Percentiles rank a stretch among this genome's conserved stretches.
Evolutionary conservation across 1,140 invertebrate species (phyloP).

Genomic region (Aleiodes sp.): DNA sequence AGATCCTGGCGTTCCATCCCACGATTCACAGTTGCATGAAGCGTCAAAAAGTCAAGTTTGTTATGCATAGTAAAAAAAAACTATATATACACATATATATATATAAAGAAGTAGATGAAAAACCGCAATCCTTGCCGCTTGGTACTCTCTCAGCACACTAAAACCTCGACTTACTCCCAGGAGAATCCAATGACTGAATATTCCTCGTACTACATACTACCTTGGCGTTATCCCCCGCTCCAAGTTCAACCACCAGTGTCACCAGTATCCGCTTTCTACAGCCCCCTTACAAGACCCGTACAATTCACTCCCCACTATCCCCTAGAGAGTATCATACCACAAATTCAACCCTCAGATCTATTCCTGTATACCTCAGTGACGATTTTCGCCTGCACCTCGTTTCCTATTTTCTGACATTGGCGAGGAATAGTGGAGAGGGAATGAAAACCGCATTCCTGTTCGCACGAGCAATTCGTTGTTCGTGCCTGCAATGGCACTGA

Average conservation of each 20-base stretch:
- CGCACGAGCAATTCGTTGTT: background rate
- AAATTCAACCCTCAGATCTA: background rate
- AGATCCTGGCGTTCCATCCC: background rate
- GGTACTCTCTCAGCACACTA: background rate
- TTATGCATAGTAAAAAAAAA: background rate
- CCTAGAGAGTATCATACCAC: background rate
- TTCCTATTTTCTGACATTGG: background rate
- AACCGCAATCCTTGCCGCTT: background rate
- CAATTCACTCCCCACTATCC: background rate
- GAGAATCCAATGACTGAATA: constrained; percentile 13
- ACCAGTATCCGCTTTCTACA: background rate
- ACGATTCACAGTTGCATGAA: background rate
- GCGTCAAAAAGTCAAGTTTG: background rate
- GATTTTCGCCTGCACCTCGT: background rate
- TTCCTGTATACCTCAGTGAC: background rate
- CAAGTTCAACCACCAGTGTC: constrained; percentile 3
- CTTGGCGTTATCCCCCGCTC: background rate
- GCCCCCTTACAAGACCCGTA: constrained; percentile 13
- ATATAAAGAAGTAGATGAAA: background rate
- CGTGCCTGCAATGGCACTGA: background rate
- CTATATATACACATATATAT: no score
- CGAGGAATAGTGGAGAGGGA: no score
- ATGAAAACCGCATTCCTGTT: constrained; percentile 4
- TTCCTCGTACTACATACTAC: background rate
- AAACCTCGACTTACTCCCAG: constrained; percentile 6